Conservation (phyloP, 2,113 vertebrate genomes). For the Chloebia gouldiae region DNA sequence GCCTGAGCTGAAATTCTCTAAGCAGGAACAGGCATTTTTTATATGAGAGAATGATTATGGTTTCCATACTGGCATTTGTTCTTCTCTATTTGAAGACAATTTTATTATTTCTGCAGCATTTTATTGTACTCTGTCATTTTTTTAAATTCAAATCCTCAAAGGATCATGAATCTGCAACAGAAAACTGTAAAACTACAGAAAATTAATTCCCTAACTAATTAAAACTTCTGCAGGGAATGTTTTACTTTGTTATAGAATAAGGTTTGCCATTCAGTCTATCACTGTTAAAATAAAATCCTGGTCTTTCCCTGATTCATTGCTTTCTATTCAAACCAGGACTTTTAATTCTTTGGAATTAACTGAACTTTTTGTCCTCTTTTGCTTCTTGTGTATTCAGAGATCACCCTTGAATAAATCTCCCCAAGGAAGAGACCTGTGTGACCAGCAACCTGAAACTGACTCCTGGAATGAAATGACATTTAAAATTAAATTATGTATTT, state of each 20-base stretch:
- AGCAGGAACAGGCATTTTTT: background rate
- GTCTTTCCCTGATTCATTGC: background rate
- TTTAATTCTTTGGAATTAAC: background rate
- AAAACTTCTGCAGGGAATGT: background rate
- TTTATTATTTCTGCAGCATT: background rate
- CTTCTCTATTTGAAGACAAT: background rate
- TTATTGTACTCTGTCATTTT: background rate
- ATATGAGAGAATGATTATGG: background rate
- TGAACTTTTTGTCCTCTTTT: background rate
- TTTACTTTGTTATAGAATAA: background rate
- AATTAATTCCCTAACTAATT: background rate
- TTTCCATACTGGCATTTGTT: background rate
- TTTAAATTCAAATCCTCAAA: background rate
- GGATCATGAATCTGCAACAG: background rate
- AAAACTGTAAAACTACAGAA: background rate
- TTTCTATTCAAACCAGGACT: background rate
- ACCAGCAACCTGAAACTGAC: background rate
- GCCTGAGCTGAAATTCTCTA: background rate
- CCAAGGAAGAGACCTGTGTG: background rate
- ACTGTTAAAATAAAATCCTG: background rate
- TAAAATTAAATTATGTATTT: constrained; percentile 21
- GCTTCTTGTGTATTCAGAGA: background rate
- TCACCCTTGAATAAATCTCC: constrained; percentile 1
- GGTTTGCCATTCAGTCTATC: background rate
- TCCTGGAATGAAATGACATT: background rate